Evolutionary conservation across 2,888 invertebrate genomes (phyloP), one percentile per base, ranked within the genome.

Genomic region (Athetis lepigone): DNA sequence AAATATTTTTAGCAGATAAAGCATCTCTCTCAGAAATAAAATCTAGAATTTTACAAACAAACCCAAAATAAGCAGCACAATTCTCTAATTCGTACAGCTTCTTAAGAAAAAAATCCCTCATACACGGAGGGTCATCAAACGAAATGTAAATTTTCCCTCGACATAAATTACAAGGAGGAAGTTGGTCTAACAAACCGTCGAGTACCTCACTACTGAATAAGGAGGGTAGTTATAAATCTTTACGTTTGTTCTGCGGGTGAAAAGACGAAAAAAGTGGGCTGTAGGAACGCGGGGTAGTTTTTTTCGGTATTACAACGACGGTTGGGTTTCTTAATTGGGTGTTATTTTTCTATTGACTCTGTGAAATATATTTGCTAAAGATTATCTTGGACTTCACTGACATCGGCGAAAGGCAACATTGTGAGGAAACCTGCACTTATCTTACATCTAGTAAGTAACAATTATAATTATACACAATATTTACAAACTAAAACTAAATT

Each of bases 121-220:
- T 55, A 75, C 58, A 58, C 66, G 43, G 21, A 29, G 50, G 66
- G 62, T 69, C 62, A 64, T 66, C 66, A 64, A 27, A 19, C 23
- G 29, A 63, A 75, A 79, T 79, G 73, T 82, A 86, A 85, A 85
- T 85, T 79, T 75, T 66, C 70, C 67, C 67, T 42, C 42, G 50
- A 67, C 64, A 78, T 81, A 81, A 79, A 79, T 81, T 72, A 59
- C 67, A 39, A n/a, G 45, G 25, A 68, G 87, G 86, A 85, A 83
- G 82, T 80, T 82, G 76, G 56, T 70, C 78, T 85, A 87, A 86
- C 88, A 86, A 84, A 85, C 82, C 85, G 85, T 85, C 83, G 77
- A 82, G 80, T 74, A 80, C 84, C 81, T 80, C 66, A 66, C 72
- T 68, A 73, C 68, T 73, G 79, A 79, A 79, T 80, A 70, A 77